Base-by-base conservation (phyloP, 1,140 invertebrate species). In the Bactericera cockerelli region DNA sequence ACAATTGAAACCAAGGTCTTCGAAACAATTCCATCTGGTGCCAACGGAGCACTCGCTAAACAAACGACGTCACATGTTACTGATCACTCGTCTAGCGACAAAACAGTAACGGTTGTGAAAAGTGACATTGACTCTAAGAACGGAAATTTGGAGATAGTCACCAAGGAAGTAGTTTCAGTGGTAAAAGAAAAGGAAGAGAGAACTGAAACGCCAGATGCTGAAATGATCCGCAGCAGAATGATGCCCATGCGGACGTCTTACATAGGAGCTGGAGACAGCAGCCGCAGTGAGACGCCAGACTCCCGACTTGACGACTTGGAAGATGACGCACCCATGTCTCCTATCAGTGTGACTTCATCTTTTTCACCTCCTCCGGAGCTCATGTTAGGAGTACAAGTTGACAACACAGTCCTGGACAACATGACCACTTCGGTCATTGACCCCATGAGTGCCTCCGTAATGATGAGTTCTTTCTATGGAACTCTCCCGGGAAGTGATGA, bases 391-490 rank as follows among this genome's bases (percentile, higher is more conserved):
- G 59, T 62, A 4, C 4, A 19, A 4, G n/a, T 49, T 19, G 42
- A 49, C 19, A 49, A 49, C 42, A n/a, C n/a, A n/a, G 22, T 19
- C 19, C 42, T 49, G 22, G 42, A 49, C 19, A 49, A 49, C 19
- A 49, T 49, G n/a, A 49, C n/a, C 22, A 49, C n/a, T n/a, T 49
- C 42, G n/a, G 22, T 31, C n/a, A 16, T 49, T 62, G 66, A 24
- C n/a, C 42, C n/a, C 6, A 54, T 56, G 26, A 38, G 49, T 22
- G n/a, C 61, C 11, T 55, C 63, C 26, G 55, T 60, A 6, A 87
- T 87, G 83, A 84, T 79, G 36, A 81, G 80, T 31, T 87, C 86
- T 8, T 76, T 86, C 60, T 87, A 87, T 64, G 83, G 83, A 1
- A 76, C 81, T 57, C 65, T 86, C 31, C 82, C 83, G 21, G 60